These are phyloP conservation scores for Leptopilina syphax DNA, from an alignment of 2,888 invertebrate species.

Conservation along the genomic window DNA sequence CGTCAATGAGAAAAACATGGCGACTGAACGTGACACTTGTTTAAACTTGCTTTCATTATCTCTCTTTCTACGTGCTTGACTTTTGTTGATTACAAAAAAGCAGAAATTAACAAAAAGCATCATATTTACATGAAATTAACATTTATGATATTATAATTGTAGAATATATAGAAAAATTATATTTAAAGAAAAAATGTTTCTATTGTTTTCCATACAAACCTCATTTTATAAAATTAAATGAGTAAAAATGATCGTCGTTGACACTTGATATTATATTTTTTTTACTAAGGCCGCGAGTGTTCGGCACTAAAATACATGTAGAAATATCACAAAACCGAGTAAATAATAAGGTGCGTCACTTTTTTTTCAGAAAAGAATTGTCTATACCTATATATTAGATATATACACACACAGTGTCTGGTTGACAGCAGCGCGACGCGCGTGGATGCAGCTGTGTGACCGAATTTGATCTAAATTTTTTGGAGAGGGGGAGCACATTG, in stretches of 20 bases:
- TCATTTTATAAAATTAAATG: slow-evolving; percentile 12
- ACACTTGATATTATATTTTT: neutral
- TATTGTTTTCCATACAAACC: slow-evolving; percentile 6
- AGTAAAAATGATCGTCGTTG: neutral
- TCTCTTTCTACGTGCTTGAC: neutral
- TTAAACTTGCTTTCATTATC: slow-evolving; percentile 7
- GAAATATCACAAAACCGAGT: slow-evolving; percentile 32
- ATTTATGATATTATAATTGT: neutral
- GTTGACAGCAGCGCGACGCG: slow-evolving; percentile 26
- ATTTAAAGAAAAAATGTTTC: neutral
- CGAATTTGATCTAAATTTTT: slow-evolving; percentile 3
- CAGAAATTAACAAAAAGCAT: neutral
- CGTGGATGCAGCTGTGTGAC: slow-evolving; percentile 34
- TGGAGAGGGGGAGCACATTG: neutral
- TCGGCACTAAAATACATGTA: slow-evolving; percentile 8
- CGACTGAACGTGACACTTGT: slow-evolving; percentile 21
- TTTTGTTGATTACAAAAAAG: neutral
- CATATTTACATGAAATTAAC: neutral
- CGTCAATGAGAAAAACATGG: slow-evolving; percentile 35
- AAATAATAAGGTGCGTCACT: slow-evolving; percentile 37
- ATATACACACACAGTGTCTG: neutral
- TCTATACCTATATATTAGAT: slow-evolving; percentile 3
- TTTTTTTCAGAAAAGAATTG: neutral
- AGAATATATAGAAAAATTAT: neutral
- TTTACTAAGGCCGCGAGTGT: neutral